A percentile compares a stretch with the other conserved stretches of the same genome.
Evolutionary conservation across 1,140 invertebrate genomes (phyloP).

Genomic region (Delia radicum): DNA sequence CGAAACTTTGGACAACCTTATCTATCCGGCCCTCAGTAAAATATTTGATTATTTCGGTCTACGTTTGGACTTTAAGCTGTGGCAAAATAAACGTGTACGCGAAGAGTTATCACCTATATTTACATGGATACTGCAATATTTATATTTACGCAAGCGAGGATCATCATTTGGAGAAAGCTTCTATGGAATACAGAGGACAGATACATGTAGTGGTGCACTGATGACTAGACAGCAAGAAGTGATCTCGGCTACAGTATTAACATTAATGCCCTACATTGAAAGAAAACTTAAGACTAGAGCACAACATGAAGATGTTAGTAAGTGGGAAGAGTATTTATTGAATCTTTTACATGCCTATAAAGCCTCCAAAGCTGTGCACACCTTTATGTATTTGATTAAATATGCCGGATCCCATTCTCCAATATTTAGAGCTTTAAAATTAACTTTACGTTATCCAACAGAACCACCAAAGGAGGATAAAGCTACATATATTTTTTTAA

Average conservation of each 20-base stretch:
- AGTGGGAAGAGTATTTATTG: slow-evolving; percentile 39
- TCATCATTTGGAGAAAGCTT: slow-evolving; percentile 52
- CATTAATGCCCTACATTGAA: slow-evolving; percentile 43
- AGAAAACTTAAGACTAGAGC: slow-evolving; percentile 39
- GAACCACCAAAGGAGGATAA: slow-evolving; percentile 44
- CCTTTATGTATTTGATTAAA: slow-evolving; percentile 48
- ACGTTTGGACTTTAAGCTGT: slow-evolving; percentile 29
- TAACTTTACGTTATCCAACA: slow-evolving; percentile 44
- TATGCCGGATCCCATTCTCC: slow-evolving; percentile 43
- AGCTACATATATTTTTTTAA: slow-evolving; percentile 45
- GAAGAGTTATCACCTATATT: slow-evolving; percentile 47
- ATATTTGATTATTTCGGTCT: slow-evolving; percentile 49
- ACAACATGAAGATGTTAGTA: slow-evolving; percentile 34
- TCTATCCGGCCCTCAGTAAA: slow-evolving; percentile 52
- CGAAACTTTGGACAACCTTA: slow-evolving; percentile 49
- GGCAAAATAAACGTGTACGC: slow-evolving; percentile 29
- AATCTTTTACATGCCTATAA: slow-evolving; percentile 43
- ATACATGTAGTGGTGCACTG: slow-evolving; percentile 36
- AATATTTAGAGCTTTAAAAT: slow-evolving; percentile 36
- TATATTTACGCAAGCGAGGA: slow-evolving; percentile 46
- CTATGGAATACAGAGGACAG: slow-evolving; percentile 47
- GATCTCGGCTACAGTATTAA: slow-evolving; percentile 40
- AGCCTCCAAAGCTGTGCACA: slow-evolving; percentile 45
- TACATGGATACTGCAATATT: slow-evolving; percentile 46
- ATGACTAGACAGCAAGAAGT: slow-evolving; percentile 39